Conservation (phyloP, 2,888 invertebrate genomes). For the Eristalinus aeneus region DNA sequence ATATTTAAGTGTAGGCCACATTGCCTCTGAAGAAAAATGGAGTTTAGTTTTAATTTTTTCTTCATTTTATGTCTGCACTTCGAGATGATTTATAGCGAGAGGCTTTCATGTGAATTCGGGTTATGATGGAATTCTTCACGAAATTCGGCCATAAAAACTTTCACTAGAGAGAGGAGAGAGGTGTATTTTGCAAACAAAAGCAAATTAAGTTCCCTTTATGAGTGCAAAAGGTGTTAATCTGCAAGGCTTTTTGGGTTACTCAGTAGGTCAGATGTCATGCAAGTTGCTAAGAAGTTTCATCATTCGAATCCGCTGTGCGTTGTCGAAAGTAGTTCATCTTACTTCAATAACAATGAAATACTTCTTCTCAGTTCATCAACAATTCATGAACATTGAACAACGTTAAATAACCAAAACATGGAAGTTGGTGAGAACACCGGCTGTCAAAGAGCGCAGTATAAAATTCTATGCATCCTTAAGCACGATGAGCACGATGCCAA, state of each 20-base stretch:
- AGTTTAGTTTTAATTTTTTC: not conserved
- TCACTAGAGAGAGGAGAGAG: not conserved
- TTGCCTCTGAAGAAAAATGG: not conserved
- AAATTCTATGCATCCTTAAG: not conserved
- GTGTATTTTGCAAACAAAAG: not conserved
- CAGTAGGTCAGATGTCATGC: not conserved
- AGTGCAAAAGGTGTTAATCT: slow-evolving; percentile 10
- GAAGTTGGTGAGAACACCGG: not conserved
- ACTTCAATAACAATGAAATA: not conserved
- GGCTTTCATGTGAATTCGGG: not conserved
- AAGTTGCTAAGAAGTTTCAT: not conserved
- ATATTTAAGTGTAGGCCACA: slow-evolving; percentile 38
- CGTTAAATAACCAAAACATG: not conserved
- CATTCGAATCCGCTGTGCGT: not conserved
- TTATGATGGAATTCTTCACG: not conserved
- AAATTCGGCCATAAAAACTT: not conserved
- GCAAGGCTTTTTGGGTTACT: not conserved
- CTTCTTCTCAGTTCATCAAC: not conserved
- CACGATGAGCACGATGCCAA: slow-evolving; percentile 1
- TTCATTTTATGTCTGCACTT: slow-evolving; percentile 25
- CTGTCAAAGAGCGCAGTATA: not conserved
- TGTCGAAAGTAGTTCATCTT: not conserved
- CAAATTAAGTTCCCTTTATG: not conserved
- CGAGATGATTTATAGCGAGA: not conserved
- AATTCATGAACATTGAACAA: not conserved